Evolutionary conservation across 2,113 vertebrate species (phyloP).

Genomic region (Bostrychus sinensis): DNA sequence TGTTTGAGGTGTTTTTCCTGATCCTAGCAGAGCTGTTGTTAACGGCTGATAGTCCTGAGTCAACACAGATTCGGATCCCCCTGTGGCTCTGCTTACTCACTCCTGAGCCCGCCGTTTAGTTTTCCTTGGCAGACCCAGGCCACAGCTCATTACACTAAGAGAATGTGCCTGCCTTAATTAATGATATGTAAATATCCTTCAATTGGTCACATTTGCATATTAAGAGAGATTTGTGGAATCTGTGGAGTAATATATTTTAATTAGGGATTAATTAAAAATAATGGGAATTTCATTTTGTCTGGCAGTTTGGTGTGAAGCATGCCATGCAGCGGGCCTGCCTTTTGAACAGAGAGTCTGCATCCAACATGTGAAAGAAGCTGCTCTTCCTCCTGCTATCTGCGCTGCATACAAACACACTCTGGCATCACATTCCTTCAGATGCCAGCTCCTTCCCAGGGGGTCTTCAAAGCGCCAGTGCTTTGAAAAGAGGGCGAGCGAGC

Average conservation of each 20-base stretch:
- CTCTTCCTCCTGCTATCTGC: constrained; percentile 62
- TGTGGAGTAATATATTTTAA: constrained; percentile 99
- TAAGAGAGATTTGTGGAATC: constrained; percentile 99
- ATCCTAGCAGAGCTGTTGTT: constrained; percentile 54
- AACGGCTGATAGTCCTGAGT: constrained; percentile 71
- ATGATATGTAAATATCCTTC: constrained; percentile 99
- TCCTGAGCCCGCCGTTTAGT: constrained; percentile 75
- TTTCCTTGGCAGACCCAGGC: constrained; percentile 90
- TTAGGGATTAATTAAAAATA: constrained; percentile 99
- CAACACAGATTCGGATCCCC: constrained; percentile 62
- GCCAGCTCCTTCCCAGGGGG: constrained; percentile 75
- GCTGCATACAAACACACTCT: constrained; percentile 71
- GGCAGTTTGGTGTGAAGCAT: constrained; percentile 94
- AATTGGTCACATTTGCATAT: constrained; percentile 99
- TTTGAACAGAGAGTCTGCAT: constrained; percentile 68
- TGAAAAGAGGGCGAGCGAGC: constrained; percentile 57
- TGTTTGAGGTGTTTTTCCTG: constrained; percentile 55
- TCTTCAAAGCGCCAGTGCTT: constrained; percentile 68
- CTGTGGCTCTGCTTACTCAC: constrained; percentile 75
- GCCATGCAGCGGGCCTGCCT: constrained; percentile 81
- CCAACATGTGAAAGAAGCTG: constrained; percentile 61
- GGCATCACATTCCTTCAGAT: constrained; percentile 75
- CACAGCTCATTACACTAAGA: constrained; percentile 99
- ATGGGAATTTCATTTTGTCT: constrained; percentile 99
- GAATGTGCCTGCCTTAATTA: constrained; percentile 99